Percentiles rank a stretch among this genome's conserved stretches.
These are phyloP conservation scores for Parnassius smintheus DNA, from an alignment of 2,888 invertebrate genomes.

Conservation along the genomic window DNA sequence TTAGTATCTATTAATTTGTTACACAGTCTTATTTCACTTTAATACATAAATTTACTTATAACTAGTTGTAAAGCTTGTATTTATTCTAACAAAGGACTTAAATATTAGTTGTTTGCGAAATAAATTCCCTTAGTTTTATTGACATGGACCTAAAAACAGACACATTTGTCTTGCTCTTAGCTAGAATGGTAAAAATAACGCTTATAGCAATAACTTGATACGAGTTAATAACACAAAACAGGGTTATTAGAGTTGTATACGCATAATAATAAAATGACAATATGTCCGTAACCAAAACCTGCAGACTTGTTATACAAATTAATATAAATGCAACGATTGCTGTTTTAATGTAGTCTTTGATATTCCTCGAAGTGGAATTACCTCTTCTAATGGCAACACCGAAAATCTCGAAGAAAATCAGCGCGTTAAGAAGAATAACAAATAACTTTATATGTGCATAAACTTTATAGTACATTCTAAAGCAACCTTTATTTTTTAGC, in stretches of 20 bases:
- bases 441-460: constrained; percentile 50
- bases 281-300: constrained; percentile 52
- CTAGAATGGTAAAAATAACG: constrained; percentile 40
- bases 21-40: too few relatives aligned
- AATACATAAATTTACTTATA: too few relatives aligned
- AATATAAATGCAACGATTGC: constrained; percentile 48
- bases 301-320: constrained; percentile 52
- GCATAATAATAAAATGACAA: constrained; percentile 33
- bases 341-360: constrained; percentile 38
- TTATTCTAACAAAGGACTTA: not conserved
- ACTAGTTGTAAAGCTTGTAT: too few relatives aligned
- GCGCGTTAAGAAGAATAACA: constrained; percentile 45
- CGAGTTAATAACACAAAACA: constrained; percentile 46
- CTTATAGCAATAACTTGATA: constrained; percentile 43
- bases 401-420: constrained; percentile 53
- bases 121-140: constrained; percentile 25
- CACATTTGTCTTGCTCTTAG: constrained; percentile 28
- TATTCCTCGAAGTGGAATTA: constrained; percentile 32
- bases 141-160: constrained; percentile 27
- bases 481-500: constrained; percentile 25
- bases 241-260: constrained; percentile 27
- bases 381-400: constrained; percentile 39
- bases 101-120: not conserved
- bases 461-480: constrained; percentile 37
- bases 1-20: too few relatives aligned